Evolutionary conservation across 2,888 invertebrate genomes (phyloP), one percentile per base, ranked within the genome.

Genomic region (Tetanocera ferruginea): DNA sequence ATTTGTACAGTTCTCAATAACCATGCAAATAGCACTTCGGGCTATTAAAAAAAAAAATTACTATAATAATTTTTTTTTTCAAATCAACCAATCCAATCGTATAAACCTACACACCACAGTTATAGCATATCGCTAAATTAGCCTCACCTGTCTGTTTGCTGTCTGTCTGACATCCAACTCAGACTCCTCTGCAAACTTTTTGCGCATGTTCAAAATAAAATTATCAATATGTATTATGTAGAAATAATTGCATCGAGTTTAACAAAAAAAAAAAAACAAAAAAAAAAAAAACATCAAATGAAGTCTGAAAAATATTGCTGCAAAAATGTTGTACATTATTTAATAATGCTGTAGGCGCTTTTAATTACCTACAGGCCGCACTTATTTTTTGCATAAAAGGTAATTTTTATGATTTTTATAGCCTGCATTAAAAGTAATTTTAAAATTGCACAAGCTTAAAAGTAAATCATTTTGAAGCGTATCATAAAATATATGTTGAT

Each of bases 341-440:
- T 64, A 31, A 64, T 34, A 64, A 64, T 64, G 64, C 64, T 17
- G 64, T 64, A 64, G 64, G 64, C 34, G 64, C 64, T 31, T 64
- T 64, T 64, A 64, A 64, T 64, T 64, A 64, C 23, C 57, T 60
- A 23, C 11, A 14, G 14, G 25, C 19, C 25, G 43, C 43, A 11
- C 43, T 43, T 43, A 43, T 25, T 25, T 19, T 60, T 60, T 60
- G 57, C 57, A 60, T 60, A 60, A 60, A 60, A 60, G 25, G 57
- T 60, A 60, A 60, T 60, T 60, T 57, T 60, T 60, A 60, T 60
- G 57, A 60, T 60, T 60, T 25, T 60, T 60, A 60, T 23, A 28
- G n/a, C 57, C 28, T 14, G 25, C 57, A 60, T 60, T 60, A 25
- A 60, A 60, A 23, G 25, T 60, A 60, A 60, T 60, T 60, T 60